A percentile compares a stretch with the other conserved stretches of the same genome.
Evolutionary conservation across 1,140 invertebrate genomes (phyloP).

Genomic region (Cydia amplana): DNA sequence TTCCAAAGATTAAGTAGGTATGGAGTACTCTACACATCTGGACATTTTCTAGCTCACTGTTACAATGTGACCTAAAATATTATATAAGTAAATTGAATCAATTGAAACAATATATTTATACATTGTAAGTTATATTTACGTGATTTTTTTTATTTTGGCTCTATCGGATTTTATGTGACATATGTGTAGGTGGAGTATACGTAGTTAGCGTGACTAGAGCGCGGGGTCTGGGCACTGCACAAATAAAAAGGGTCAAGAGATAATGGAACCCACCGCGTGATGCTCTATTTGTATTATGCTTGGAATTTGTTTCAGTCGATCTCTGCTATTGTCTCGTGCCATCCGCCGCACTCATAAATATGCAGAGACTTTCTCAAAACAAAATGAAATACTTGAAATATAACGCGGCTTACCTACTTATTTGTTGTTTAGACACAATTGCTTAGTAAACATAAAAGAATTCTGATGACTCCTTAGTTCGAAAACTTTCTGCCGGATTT

Average conservation of each 20-base stretch:
- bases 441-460: conserved; percentile 31
- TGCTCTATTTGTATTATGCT: conserved; percentile 45
- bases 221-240: not conserved
- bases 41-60: not conserved
- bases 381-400: conserved; percentile 44
- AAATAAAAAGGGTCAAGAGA: not conserved
- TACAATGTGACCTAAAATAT: not conserved
- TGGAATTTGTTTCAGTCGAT: conserved; percentile 58
- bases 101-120: not conserved
- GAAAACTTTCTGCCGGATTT: conserved; percentile 42
- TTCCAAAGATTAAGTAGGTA: too few relatives aligned
- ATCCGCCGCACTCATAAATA: conserved; percentile 50
- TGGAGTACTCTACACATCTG: not conserved
- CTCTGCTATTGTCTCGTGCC: conserved; percentile 44
- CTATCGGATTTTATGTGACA: not conserved
- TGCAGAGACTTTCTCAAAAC: conserved; percentile 63
- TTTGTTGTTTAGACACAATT: conserved; percentile 35
- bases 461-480: conserved; percentile 15
- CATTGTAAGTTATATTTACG: not conserved
- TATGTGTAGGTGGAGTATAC: not conserved
- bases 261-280: not conserved
- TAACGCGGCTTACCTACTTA: conserved; percentile 24
- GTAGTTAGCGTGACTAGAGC: not conserved
- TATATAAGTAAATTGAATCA: not conserved
- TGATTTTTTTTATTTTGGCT: too few relatives aligned